A percentile compares a stretch with the other conserved stretches of the same genome.
phyloP scores from a whole-genome alignment of 2,888 invertebrate species.

The Abrostola triplasia region DNA sequence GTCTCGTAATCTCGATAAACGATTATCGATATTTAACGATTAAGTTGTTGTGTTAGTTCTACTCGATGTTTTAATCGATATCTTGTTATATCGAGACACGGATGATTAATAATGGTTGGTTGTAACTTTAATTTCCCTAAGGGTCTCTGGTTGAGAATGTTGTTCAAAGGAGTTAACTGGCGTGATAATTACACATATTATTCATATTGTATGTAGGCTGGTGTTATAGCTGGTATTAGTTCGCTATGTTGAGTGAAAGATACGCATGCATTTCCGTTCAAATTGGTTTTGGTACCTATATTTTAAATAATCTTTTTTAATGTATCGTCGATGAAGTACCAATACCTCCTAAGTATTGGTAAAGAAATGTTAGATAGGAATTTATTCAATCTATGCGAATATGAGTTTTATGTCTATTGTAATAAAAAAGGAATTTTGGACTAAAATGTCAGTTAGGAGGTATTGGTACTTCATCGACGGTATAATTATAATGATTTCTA shows the following conservation, averaged over 20 bases:
- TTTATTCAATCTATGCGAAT: too few species aligned
- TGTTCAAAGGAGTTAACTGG: conserved; percentile 24
- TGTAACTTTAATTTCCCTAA: conserved; percentile 26
- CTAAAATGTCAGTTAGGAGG: too few species aligned
- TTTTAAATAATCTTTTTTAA: too few species aligned
- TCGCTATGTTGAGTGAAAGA: neutral
- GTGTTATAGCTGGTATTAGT: conserved; percentile 5
- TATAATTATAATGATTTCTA: too few species aligned
- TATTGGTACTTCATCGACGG: too few species aligned
- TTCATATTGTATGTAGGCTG: conserved; percentile 2
- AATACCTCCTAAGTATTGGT: too few species aligned
- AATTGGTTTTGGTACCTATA: neutral
- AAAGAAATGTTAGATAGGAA: too few species aligned
- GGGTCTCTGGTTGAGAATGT: conserved; percentile 19
- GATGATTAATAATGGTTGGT: conserved; percentile 25
- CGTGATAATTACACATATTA: conserved; percentile 25
- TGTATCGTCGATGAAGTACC: too few species aligned
- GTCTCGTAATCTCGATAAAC: conserved; percentile 51
- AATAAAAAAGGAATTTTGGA: too few species aligned
- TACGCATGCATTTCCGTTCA: neutral
- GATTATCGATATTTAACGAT: conserved; percentile 50
- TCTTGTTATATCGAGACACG: conserved; percentile 6
- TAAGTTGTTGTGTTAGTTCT: conserved; percentile 33
- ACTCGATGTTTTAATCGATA: conserved; percentile 14
- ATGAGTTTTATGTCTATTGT: too few species aligned